Evolutionary conservation across 2,888 invertebrate genomes (phyloP).

Genomic region (Limnephilus marmoratus): DNA sequence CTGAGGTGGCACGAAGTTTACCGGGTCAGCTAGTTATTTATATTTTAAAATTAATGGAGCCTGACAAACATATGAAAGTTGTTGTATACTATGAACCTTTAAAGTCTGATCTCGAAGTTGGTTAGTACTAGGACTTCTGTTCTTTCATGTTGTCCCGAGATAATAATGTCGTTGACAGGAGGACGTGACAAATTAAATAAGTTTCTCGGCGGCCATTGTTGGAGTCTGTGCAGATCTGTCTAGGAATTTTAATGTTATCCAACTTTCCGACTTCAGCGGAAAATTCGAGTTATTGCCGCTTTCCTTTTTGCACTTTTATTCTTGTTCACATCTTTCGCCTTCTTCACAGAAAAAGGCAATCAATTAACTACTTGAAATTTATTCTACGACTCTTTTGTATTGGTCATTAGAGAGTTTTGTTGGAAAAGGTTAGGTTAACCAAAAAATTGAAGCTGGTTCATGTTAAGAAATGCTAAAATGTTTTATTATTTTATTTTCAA

Average conservation of each 20-base stretch:
- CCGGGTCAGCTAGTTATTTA: neutral
- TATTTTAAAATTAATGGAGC: neutral
- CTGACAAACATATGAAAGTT: neutral
- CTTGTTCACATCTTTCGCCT: neutral
- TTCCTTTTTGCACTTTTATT: neutral
- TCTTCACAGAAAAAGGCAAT: neutral
- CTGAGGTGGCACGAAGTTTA: no score
- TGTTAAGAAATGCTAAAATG: no score
- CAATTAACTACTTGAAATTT: neutral
- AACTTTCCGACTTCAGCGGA: constrained; percentile 25
- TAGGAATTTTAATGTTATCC: constrained; percentile 27
- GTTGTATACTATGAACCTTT: neutral
- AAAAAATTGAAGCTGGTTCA: neutral
- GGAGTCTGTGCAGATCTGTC: constrained; percentile 45
- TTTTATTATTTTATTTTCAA: no score
- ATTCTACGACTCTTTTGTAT: neutral
- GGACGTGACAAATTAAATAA: constrained; percentile 53
- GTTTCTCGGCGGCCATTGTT: constrained; percentile 29
- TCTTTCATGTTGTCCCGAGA: constrained; percentile 37
- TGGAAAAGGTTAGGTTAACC: neutral
- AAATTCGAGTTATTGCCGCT: neutral
- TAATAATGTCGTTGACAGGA: constrained; percentile 47
- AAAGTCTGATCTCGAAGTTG: constrained; percentile 10
- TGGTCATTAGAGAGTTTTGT: neutral
- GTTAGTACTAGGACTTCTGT: neutral